Evolutionary conservation across 2,888 invertebrate species (phyloP).

Genomic region (Cyclophora punctaria): DNA sequence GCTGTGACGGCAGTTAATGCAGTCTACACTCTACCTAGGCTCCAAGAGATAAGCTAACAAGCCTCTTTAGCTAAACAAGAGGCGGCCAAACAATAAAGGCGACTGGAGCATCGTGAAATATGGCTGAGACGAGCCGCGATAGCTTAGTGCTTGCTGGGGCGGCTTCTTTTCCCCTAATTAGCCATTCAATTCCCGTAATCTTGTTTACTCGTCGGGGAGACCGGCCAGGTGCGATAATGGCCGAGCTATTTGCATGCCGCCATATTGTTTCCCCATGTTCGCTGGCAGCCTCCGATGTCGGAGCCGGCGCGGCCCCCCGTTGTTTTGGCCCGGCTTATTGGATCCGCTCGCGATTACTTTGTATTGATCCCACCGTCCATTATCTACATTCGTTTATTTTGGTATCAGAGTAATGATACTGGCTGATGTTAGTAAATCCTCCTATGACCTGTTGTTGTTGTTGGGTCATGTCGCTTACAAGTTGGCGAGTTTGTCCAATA

Average conservation of each 20-base stretch:
- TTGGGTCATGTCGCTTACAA: not conserved
- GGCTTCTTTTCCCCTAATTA: slow-evolving; percentile 74
- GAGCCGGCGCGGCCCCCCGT: slow-evolving; percentile 60
- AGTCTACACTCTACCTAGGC: slow-evolving; percentile 66
- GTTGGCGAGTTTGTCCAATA: too few relatives aligned
- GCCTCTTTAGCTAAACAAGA: slow-evolving; percentile 68
- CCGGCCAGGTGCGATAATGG: slow-evolving; percentile 75
- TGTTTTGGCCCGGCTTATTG: slow-evolving; percentile 71
- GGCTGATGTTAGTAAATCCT: slow-evolving; percentile 54
- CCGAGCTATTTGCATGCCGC: slow-evolving; percentile 74
- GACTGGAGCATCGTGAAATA: slow-evolving; percentile 69
- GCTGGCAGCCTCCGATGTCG: slow-evolving; percentile 51
- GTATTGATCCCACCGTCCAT: slow-evolving; percentile 73
- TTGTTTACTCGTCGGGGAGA: slow-evolving; percentile 68
- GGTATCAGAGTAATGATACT: slow-evolving; percentile 64
- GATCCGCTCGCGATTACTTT: slow-evolving; percentile 73
- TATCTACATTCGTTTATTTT: slow-evolving; percentile 72
- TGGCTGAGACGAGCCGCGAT: slow-evolving; percentile 64
- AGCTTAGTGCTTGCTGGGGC: slow-evolving; percentile 55
- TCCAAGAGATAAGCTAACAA: slow-evolving; percentile 66
- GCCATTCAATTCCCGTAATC: slow-evolving; percentile 75
- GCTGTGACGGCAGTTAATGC: slow-evolving; percentile 58
- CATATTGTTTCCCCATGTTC: slow-evolving; percentile 72
- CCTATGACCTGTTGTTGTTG: slow-evolving; percentile 24
- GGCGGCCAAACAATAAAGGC: slow-evolving; percentile 66